Evolutionary conservation across 2,113 vertebrate species (phyloP), one percentile per base, ranked within the genome.

Genomic region (Eidolon helvum): DNA sequence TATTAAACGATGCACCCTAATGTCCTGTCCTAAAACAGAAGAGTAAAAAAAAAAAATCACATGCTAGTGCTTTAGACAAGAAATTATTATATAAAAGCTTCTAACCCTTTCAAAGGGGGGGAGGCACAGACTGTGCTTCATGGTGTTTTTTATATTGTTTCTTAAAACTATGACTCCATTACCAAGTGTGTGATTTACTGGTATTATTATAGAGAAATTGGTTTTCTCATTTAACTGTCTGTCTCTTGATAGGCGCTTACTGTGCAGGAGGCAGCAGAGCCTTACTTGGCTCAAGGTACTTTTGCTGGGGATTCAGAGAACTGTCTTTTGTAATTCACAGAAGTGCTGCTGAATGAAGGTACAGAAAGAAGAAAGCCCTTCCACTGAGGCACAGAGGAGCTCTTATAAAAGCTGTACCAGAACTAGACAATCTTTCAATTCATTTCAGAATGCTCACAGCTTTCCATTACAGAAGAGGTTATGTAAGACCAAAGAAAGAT

Each of bases 321-420:
- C 74, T 83, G 43, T 59, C 82, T 97, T 90, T 90, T 95, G 69
- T 82, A 48, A 89, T 89, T 95, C 94, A 92, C 83, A 95, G 90
- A 96, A 95, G 79, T 40, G 50, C 82, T 94, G 87, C 94, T 91
- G 45, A 93, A 38, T 3, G 18, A 48, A 82, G 57, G n/a, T n/a
- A 2, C 77, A 86, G 59, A 72, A 40, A 93, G 89, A 94, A 96
- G 72, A 82, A 79, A 80, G 59, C 33, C 69, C 57, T 87, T 97
- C 69, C 84, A 77, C 43, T 0, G 30, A 79, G 75, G 79, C 84
- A 97, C 96, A 95, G 93, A 95, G 75, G 63, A 66, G 38, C 94
- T 93, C 91, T 97, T 74, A 50, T 9, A 79, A 74, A 69, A 71
- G 69, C 83, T 43, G 22, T 10, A 65, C 38, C 28, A 75, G 40